A percentile compares a stretch with the other conserved stretches of the same genome.
Evolutionary conservation across 2,113 vertebrate genomes (phyloP).

Genomic region (Paraplagusia blochii): DNA sequence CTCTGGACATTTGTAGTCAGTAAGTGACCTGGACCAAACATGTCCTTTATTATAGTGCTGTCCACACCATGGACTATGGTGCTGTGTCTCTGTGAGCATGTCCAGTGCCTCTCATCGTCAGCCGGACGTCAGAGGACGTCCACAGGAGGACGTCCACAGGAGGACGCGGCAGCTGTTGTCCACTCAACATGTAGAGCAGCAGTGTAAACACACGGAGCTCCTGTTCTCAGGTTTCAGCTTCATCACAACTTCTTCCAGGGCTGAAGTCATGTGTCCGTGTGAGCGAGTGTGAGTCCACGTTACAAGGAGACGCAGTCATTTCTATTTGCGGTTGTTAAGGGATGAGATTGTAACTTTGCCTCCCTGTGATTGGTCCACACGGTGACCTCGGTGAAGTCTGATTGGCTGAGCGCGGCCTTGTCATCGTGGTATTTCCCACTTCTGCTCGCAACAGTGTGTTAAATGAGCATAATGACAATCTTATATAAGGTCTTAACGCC

Average conservation of each 20-base stretch:
- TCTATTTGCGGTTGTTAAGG: constrained; percentile 29
- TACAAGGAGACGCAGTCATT: constrained; percentile 43
- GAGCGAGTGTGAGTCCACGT: constrained; percentile 24
- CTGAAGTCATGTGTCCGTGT: constrained; percentile 46
- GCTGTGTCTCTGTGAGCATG: neutral
- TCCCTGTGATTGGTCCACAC: constrained; percentile 13
- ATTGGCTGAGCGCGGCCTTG: constrained; percentile 19
- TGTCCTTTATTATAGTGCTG: too few species aligned
- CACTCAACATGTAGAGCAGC: neutral
- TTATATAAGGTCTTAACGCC: neutral
- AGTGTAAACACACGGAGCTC: constrained; percentile 8
- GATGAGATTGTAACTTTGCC: neutral
- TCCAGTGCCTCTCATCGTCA: too few species aligned
- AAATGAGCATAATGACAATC: neutral
- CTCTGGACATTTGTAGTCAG: too few species aligned
- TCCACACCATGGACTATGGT: neutral
- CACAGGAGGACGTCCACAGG: too few species aligned
- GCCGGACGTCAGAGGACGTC: neutral
- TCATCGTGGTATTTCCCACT: constrained; percentile 5
- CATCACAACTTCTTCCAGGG: constrained; percentile 14
- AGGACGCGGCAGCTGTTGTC: constrained; percentile 20
- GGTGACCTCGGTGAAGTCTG: neutral
- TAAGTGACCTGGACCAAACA: too few species aligned
- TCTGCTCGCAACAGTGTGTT: neutral
- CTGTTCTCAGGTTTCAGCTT: constrained; percentile 33